Base-by-base conservation (phyloP, 1,140 invertebrate species). In the Orchesella cincta region DNA sequence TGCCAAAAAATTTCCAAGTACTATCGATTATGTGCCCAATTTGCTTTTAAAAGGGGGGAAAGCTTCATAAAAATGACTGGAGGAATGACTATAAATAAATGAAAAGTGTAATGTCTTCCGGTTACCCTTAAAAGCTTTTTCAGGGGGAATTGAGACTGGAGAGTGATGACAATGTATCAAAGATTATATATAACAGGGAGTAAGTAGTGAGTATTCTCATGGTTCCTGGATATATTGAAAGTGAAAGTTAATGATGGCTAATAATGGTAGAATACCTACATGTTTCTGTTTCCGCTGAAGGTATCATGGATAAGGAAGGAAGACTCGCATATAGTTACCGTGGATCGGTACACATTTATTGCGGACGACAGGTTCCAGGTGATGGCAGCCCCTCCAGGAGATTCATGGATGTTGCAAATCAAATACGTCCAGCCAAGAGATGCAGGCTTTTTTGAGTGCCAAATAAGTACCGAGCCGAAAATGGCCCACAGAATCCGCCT, bases 401-500 rank as follows among this genome's bases (percentile, higher is more conserved):
- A 81, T 26, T 73, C 73, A 28, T 81, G 80, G 80, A 81, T 77
- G 34, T 70, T 81, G 36, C 77, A 79, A 78, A 79, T 81, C 77
- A 79, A 79, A 54, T 77, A 35, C 28, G 51, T 76, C 26, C 73
- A 75, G 35, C 73, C 77, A 1, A 5, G 33, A 18, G 73, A 78
- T 36, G 62, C 23, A 39, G 78, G 75, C 34, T 70, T 57, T n/a
- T 82, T 80, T 71, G 81, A 82, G 75, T 82, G 81, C 75, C 81
- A 82, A 79, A 79, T 82, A 39, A 80, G 77, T 75, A 80, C 81
- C 31, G 77, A 80, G 31, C 81, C 81, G 31, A 82, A 82, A 67
- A 71, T 82, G 35, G 79, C 81, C 70, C 80, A 77, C 64, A 72
- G 77, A 54, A 80, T 78, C 57, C 73, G 75, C 29, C 78, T 82